Base-by-base conservation (phyloP, 2,797 vertebrate species). In the Eremophila alpestris region DNA sequence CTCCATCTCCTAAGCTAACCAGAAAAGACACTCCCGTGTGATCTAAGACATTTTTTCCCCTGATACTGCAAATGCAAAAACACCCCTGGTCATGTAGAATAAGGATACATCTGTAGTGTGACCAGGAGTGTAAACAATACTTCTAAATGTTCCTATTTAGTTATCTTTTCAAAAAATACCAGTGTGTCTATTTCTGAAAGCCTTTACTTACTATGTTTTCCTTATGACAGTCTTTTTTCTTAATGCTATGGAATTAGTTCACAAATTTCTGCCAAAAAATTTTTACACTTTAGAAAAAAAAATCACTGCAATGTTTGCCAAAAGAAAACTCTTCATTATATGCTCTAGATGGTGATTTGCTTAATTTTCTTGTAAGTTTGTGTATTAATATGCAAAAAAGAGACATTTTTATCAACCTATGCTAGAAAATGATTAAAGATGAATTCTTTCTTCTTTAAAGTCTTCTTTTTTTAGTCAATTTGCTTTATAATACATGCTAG, bases 21-120 rank as follows among this genome's bases (percentile, higher is more conserved):
- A 2, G 22, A 73, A 73, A 83, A 87, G 4, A 19, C 7, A 45
- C 9, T 19, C 6, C 4, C 10, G 20, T 51, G 16, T 73, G 13
- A 32, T 65, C 13, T 23, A 38, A 11, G 12, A 14, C 2, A 24
- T 32, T 34, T 70, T 70, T 38, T 4, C 1, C 9, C 3, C 10
- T 30, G 4, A n/a, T 17, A 48, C 3, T 26, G 16, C 12, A 77
- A 77, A 65, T 11, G 6, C 8, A 78, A 58, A 68, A 87, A 0
- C 7, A 49, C 1, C 1, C 38, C 8, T n/a, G 18, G 11, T 41
- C 32, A 5, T 32, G 16, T 30, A 26, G 29, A 49, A 16, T n/a
- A 68, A 60, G 4, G 24, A 27, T 2, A 0, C 2, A 2, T 24
- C 6, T n/a, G 6, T 9, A 56, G 5, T 26, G 13, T 55, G 30